Percentiles rank a stretch among this genome's conserved stretches.
Conservation (phyloP, 2,888 invertebrate species). For the Pandemis corylana region DNA sequence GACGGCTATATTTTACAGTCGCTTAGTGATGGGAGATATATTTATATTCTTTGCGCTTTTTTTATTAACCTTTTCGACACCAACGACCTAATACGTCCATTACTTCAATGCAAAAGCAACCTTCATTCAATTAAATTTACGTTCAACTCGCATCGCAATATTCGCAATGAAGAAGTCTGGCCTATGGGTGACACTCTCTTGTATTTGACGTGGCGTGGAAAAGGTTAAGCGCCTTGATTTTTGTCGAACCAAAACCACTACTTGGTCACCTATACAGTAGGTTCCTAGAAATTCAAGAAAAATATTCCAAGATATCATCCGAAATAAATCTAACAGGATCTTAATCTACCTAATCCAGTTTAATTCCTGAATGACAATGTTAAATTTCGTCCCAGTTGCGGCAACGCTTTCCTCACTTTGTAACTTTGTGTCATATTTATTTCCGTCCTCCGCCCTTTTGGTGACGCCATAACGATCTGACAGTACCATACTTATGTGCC, state of each 20-base stretch:
- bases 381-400: not conserved
- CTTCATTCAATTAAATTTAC: too few relatives aligned
- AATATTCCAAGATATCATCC: not conserved
- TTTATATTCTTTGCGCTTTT: too few relatives aligned
- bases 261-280: too few relatives aligned
- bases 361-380: not conserved
- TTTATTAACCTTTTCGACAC: too few relatives aligned
- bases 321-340: not conserved
- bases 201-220: too few relatives aligned
- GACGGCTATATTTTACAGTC: not conserved
- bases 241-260: too few relatives aligned
- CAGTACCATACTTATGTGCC: slow-evolving; percentile 29
- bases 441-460: slow-evolving; percentile 26
- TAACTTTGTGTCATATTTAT: slow-evolving; percentile 41
- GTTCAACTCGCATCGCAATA: too few relatives aligned
- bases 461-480: slow-evolving; percentile 34
- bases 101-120: too few relatives aligned
- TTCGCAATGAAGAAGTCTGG: too few relatives aligned
- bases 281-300: not conserved
- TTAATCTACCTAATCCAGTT: not conserved
- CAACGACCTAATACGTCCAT: too few relatives aligned
- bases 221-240: too few relatives aligned
- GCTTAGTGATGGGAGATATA: not conserved
- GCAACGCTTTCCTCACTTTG: slow-evolving; percentile 2
- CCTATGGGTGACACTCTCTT: too few relatives aligned